These are phyloP conservation scores for Holothuria scabra DNA, from an alignment of 53 echinoderm and acorn worm species.

Conservation along the genomic window DNA sequence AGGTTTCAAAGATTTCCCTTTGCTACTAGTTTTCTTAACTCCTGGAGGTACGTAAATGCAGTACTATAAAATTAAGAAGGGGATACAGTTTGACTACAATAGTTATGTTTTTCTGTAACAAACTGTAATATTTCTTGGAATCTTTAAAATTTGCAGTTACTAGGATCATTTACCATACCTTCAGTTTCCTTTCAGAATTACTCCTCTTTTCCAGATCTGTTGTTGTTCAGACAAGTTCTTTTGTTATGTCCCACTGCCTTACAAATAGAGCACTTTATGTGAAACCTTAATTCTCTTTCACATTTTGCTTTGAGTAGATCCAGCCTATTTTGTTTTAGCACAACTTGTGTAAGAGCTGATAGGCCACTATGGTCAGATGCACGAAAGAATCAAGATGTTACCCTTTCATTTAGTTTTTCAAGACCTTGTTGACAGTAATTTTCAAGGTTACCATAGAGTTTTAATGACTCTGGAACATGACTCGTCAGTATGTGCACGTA, in stretches of 20 bases:
- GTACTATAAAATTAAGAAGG: no score
- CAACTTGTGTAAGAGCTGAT: background rate
- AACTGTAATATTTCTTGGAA: no score
- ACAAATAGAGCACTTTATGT: background rate
- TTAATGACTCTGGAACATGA: background rate
- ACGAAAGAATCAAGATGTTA: slow-evolving; percentile 7
- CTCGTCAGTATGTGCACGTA: background rate
- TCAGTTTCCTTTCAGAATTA: no score
- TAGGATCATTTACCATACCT: no score
- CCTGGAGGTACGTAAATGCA: no score
- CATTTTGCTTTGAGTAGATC: background rate
- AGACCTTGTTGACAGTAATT: background rate
- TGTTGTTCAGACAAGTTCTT: background rate
- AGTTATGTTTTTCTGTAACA: no score
- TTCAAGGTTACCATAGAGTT: background rate
- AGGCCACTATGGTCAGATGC: background rate
- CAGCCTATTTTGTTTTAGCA: slow-evolving; percentile 1
- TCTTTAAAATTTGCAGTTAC: no score
- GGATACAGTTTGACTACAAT: no score
- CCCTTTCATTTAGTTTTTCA: slow-evolving; percentile 1
- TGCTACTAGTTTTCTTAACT: no score
- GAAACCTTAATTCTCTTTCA: background rate
- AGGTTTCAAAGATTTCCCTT: no score
- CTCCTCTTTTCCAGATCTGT: no score
- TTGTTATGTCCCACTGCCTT: slow-evolving; percentile 7